Evolutionary conservation across 2,797 vertebrate species (phyloP), one percentile per base, ranked within the genome.

Genomic region (Danio tinwini): DNA sequence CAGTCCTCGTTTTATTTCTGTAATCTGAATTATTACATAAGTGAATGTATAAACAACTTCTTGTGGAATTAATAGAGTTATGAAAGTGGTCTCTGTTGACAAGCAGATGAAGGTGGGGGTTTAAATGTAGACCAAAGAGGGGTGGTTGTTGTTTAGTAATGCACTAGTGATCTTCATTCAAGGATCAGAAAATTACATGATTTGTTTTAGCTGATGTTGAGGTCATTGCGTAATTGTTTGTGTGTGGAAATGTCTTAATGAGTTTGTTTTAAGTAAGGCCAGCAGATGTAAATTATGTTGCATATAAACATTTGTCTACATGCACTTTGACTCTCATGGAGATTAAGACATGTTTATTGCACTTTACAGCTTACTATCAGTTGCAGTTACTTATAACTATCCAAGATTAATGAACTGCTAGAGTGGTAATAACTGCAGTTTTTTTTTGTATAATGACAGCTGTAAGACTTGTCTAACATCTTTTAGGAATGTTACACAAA

Each of bases 301-400:
- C 29, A 29, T 29, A 29, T 29, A 29, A 42, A n/a, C 10, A 17
- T 17, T 64, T 44, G 52, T 56, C 55, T 61, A 61, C 45, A 74
- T 74, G 58, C 56, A 74, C 72, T 74, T 17, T 74, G 72, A 62
- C 13, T 37, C 56, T 37, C n/a, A 68, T n/a, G 49, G 29, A 52
- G 67, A 68, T 68, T 50, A 49, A 68, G 29, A 39, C 13, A 17
- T 11, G 29, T 49, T 50, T 7, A 49, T 13, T 8, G 8, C 7
- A 62, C 17, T 74, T 74, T 74, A 74, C 10, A 17, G 17, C 58
- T 11, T 49, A 10, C 29, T 74, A 17, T 50, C 44, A 52, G 1
- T 12, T 17, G 47, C 49, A 12, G 29, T 39, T 52, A 52, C 67
- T 68, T n/a, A 19, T 17, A 13, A 47, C 14, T 63, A n/a, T 75